Evolutionary conservation across 2,888 invertebrate species (phyloP), one percentile per base, ranked within the genome.

Genomic region (Pasiphila rectangulata): DNA sequence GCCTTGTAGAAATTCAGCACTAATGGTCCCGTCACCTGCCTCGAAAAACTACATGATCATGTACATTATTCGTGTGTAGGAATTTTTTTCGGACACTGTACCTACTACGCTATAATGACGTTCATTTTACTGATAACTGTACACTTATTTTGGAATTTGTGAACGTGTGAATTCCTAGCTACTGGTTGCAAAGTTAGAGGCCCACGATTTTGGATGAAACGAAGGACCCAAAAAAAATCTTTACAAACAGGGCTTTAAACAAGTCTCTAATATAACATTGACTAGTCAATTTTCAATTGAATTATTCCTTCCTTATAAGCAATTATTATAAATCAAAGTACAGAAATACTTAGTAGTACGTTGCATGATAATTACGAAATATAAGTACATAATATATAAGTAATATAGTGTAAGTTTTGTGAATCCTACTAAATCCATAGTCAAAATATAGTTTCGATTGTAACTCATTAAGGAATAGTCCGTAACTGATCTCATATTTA

Each of bases 231-330:
- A 13, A 12, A 13, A 13, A 13, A 13, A 27, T 7, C 7, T 27
- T 27, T 13, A 7, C 21, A 21, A 7, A 6, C 21, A 21, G 4
- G 4, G 6, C 7, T 4, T 6, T 21, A 6, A 21, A 21, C 21
- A 21, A 21, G 6, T 21, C 21, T 21, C 7, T 21, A 21, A 6
- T 6, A 21, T 21, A 21, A 21, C 1, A 9, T 6, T 17, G 15
- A 17, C 17, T 9, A 30, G 86, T 86, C 83, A 85, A 86, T 84
- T 84, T 82, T 80, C 73, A 64, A 83, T 81, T 76, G 73, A 83
- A 75, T 70, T 69, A 80, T 74, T 87, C 86, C 85, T 86, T 85
- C 86, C 84, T 83, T 68, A 63, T 79, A 82, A 72, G 72, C 83
- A 86, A 86, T 84, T 85, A 82, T 48, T 56, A 74, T 75, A 73